These are phyloP conservation scores for Adoxophyes honmai DNA, from an alignment of 1,140 invertebrate species.

Conservation along the genomic window DNA sequence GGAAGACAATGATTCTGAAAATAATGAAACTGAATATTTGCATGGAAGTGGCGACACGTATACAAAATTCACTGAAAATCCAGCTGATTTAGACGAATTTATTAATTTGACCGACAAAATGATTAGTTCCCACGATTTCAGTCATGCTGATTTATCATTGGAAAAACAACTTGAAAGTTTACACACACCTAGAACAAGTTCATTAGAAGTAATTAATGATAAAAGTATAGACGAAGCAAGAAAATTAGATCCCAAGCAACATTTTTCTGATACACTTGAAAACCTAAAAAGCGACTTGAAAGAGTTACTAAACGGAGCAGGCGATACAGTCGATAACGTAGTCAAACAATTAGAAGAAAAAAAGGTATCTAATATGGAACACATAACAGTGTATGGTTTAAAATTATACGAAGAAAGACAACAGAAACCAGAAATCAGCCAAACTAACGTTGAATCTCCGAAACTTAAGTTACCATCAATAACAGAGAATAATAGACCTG, in stretches of 20 bases:
- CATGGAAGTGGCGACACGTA: slow-evolving; percentile 67
- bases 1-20: slow-evolving; percentile 22
- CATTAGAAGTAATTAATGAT: slow-evolving; percentile 50
- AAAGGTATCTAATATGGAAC: slow-evolving; percentile 56
- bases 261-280: slow-evolving; percentile 52
- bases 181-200: slow-evolving; percentile 58
- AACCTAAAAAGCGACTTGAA: slow-evolving; percentile 58
- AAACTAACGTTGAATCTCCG: slow-evolving; percentile 4
- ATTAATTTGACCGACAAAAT: slow-evolving; percentile 63
- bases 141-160: slow-evolving; percentile 25
- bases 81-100: slow-evolving; percentile 63
- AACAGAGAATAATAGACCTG: slow-evolving; percentile 41
- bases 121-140: slow-evolving; percentile 32
- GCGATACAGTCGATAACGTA: slow-evolving; percentile 15
- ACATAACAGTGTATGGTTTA: slow-evolving; percentile 60
- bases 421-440: slow-evolving; percentile 17
- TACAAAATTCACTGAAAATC: slow-evolving; percentile 63
- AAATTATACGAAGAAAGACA: slow-evolving; percentile 35
- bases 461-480: slow-evolving; percentile 56
- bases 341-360: slow-evolving; percentile 21
- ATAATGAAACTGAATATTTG: slow-evolving; percentile 36
- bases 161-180: slow-evolving; percentile 42
- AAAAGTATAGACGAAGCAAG: slow-evolving; percentile 17
- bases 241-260: slow-evolving; percentile 26
- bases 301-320: slow-evolving; percentile 33